phyloP scores from a whole-genome alignment of 2,797 vertebrate species.

The Anomalospiza imberbis region DNA sequence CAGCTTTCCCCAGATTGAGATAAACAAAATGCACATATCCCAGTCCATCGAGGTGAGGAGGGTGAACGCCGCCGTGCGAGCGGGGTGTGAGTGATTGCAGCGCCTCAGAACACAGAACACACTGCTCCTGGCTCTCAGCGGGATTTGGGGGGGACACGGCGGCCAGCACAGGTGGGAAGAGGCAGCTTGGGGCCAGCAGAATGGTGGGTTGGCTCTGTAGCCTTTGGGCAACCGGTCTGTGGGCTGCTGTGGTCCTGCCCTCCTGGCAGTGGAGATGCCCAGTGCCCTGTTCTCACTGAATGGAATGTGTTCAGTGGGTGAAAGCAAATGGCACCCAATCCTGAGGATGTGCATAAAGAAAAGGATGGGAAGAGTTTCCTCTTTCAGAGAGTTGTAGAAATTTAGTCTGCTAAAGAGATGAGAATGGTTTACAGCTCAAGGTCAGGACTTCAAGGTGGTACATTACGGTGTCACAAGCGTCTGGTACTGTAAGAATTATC shows the following conservation, averaged over 20 bases:
- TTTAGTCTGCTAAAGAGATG: not conserved
- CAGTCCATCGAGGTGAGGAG: slow-evolving; percentile 93
- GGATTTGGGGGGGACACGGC: not conserved
- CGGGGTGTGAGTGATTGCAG: not conserved
- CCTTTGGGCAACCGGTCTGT: not conserved
- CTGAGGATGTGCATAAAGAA: not conserved
- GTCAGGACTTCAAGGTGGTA: not conserved
- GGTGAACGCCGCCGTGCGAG: accelerated
- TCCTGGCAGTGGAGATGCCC: not conserved
- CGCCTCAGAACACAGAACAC: accelerated
- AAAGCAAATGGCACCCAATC: accelerated
- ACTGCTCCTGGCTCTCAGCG: not conserved
- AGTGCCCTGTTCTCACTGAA: not conserved
- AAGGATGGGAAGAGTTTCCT: not conserved
- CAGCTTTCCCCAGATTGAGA: slow-evolving; percentile 90
- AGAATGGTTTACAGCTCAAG: not conserved
- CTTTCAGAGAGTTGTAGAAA: not conserved
- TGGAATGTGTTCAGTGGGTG: accelerated
- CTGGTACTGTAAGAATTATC: not conserved
- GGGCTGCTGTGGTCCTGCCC: not conserved
- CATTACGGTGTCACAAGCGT: not conserved
- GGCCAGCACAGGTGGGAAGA: not conserved
- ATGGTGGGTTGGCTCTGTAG: not conserved
- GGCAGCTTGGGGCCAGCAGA: not conserved
- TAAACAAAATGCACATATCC: slow-evolving; percentile 99